A percentile compares a stretch with the other conserved stretches of the same genome.
Evolutionary conservation across 64 coral and sea anemone species (phyloP).

Genomic region (Porites australiensis): DNA sequence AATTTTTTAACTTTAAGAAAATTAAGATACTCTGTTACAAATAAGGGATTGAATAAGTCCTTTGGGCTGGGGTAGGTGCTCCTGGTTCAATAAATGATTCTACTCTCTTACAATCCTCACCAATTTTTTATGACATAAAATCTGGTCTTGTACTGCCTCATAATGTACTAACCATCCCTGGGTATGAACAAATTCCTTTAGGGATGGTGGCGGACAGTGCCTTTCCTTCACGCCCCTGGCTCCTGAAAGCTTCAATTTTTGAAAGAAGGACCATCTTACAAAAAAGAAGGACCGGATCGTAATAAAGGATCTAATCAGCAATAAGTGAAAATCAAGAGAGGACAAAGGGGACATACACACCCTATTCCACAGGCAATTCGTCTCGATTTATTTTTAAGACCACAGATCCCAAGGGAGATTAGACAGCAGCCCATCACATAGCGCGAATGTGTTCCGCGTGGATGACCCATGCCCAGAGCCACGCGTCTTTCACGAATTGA

Average conservation of each 20-base stretch:
- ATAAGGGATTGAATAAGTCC: slow-evolving; percentile 11
- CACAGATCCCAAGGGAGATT: too few relatives aligned
- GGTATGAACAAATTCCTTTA: slow-evolving; percentile 40
- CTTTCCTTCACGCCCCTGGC: slow-evolving; percentile 58
- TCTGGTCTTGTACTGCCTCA: slow-evolving; percentile 18
- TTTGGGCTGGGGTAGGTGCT: slow-evolving; percentile 48
- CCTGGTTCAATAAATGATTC: slow-evolving; percentile 57
- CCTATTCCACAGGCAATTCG: too few relatives aligned
- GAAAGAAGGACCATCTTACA: too few relatives aligned
- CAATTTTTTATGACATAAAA: slow-evolving; percentile 38
- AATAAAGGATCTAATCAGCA: too few relatives aligned
- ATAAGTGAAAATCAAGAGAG: too few relatives aligned
- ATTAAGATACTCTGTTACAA: slow-evolving; percentile 54
- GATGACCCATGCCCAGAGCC: too few relatives aligned
- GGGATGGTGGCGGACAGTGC: slow-evolving; percentile 38
- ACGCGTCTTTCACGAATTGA: too few relatives aligned
- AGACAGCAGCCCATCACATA: too few relatives aligned
- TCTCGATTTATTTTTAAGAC: too few relatives aligned
- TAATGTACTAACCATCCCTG: slow-evolving; percentile 30
- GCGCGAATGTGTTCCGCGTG: too few relatives aligned
- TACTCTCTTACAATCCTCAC: slow-evolving; percentile 29
- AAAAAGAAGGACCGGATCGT: too few relatives aligned
- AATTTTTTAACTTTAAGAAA: slow-evolving; percentile 43
- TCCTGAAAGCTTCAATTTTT: slow-evolving; percentile 71
- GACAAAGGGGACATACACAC: too few relatives aligned